Conservation (phyloP, 2,113 vertebrate genomes). For the Oriolus oriolus region DNA sequence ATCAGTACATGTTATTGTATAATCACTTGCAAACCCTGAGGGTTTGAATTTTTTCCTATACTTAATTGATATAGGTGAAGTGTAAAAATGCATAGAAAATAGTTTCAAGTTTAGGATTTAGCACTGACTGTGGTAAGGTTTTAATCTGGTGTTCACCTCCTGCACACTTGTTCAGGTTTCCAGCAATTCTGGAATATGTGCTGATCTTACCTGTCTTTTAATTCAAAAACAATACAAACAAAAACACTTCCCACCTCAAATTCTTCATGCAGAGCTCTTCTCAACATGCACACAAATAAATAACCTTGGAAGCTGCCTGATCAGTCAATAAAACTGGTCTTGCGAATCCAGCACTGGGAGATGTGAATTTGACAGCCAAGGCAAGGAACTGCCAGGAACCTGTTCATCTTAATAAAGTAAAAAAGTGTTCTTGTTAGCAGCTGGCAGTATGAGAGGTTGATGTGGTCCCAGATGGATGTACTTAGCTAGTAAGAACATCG, state of each 20-base stretch:
- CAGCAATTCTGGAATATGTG: neutral
- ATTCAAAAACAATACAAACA: neutral
- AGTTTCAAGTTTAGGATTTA: neutral
- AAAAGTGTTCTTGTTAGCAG: neutral
- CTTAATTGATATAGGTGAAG: neutral
- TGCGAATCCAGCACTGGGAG: accelerated
- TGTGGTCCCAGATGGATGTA: accelerated
- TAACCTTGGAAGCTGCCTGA: neutral
- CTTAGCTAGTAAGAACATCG: neutral
- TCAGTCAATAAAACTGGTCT: neutral
- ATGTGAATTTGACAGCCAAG: neutral
- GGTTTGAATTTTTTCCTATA: neutral
- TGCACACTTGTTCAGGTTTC: neutral
- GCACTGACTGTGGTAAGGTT: neutral
- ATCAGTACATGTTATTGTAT: neutral
- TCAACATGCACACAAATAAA: neutral
- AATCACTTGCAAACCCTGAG: neutral
- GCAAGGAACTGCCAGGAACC: neutral
- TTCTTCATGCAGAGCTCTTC: neutral
- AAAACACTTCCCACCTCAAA: accelerated
- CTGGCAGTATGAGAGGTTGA: neutral
- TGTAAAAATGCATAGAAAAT: neutral
- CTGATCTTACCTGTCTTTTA: neutral
- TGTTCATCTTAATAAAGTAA: neutral
- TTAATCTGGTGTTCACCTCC: neutral